Base-by-base conservation (phyloP, 2,888 invertebrate species). In the Lasioglossum malachurum region DNA sequence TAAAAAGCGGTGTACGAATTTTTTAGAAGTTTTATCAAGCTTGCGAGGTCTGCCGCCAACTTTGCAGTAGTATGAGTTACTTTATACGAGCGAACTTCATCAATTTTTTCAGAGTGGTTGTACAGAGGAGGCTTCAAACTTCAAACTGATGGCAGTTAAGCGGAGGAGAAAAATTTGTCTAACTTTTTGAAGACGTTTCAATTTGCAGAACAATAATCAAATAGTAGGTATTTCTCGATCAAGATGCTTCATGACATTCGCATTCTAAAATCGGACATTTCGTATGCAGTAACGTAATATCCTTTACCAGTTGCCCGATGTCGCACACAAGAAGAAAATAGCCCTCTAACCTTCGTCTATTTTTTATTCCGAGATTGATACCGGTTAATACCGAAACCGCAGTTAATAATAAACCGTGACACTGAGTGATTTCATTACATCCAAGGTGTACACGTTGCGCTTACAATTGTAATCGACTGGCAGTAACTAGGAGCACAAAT, bases 281-380 rank as follows among this genome's bases (percentile, higher is more conserved):
- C 23, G 23, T 53, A 3, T 57, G 57, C 57, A 57, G 12, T n/a
- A 1, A 14, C 12, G 12, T 44, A 3, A 12, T 57, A 12, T n/a
- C 16, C 31, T 31, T 4, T 64, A 16, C 7, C 31, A 16, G 5
- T 7, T n/a, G 14, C 7, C 31, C 2, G 16, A 7, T 27, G 7
- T 7, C 2, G 2, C 31, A 64, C 16, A 8, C 64, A 16, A 64
- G 64, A 31, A 19, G 31, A 64, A 35, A 35, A 64, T 64, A 64
- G 64, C 31, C 31, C 16, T 19, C 64, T 35, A 35, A 64, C 64
- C 64, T 64, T 64, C 64, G 64, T 64, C 64, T 64, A 64, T 64
- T 64, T 64, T 64, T 64, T 64, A 64, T 64, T 64, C 64, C 31
- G 31, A 19, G 64, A 64, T 19, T 31, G 31, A 31, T 64, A 31